Percentiles rank a stretch among this genome's conserved stretches.
These are phyloP conservation scores for Micronycteris hirsuta DNA, from an alignment of 2,113 vertebrate species.

Conservation along the genomic window DNA sequence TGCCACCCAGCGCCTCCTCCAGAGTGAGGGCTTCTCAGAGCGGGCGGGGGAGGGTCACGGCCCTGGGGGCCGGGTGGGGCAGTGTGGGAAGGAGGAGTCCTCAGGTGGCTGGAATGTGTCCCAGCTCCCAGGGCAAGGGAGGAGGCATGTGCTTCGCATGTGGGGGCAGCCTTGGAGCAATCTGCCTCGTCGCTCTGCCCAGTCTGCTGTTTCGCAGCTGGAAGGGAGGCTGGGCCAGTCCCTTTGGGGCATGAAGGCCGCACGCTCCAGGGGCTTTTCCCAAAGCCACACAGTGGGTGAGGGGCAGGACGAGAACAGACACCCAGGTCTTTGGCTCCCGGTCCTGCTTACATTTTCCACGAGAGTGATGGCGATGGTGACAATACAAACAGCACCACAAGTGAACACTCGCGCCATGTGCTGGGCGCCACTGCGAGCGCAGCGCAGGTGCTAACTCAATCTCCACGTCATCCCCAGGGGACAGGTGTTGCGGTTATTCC, in stretches of 20 bases:
- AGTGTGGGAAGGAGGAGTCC: too few relatives aligned
- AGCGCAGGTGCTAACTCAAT: not conserved
- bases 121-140: not conserved
- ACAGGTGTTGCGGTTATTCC: not conserved
- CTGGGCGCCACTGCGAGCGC: not conserved
- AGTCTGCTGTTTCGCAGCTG: not conserved
- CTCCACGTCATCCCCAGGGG: not conserved
- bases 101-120: not conserved
- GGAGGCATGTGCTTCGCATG: not conserved
- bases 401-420: not conserved
- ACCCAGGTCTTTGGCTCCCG: not conserved
- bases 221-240: not conserved
- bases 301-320: not conserved
- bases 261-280: not conserved
- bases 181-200: not conserved
- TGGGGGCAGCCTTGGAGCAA: not conserved
- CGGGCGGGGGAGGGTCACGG: not conserved
- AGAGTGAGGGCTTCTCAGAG: not conserved
- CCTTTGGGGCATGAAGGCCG: not conserved
- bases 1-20: not conserved
- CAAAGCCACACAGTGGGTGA: not conserved
- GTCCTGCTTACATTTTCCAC: not conserved
- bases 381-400: not conserved
- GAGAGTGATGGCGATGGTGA: not conserved
- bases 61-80: accelerated